Conservation (phyloP, 2,113 vertebrate species). For the Cyprinus carpio region DNA sequence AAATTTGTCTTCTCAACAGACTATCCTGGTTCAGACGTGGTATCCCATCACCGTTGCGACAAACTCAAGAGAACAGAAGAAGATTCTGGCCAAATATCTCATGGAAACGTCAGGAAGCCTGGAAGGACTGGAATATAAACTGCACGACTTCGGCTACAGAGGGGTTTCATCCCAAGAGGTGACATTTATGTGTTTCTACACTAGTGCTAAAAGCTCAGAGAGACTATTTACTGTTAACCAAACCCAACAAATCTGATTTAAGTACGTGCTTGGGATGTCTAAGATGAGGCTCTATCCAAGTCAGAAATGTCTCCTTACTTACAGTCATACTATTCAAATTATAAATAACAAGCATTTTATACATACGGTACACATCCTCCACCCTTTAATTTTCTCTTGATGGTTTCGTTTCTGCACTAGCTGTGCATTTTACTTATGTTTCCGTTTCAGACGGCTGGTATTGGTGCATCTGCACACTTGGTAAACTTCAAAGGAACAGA, state of each 20-base stretch:
- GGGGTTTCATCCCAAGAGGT: constrained; percentile 99
- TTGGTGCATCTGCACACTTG: constrained; percentile 96
- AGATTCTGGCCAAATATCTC: constrained; percentile 95
- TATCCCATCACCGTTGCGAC: constrained; percentile 99
- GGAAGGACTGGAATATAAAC: constrained; percentile 88
- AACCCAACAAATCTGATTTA: not conserved
- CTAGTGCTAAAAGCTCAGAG: not conserved
- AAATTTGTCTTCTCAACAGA: constrained; percentile 72
- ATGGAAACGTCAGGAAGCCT: constrained; percentile 92
- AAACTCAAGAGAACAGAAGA: constrained; percentile 98
- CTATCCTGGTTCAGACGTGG: constrained; percentile 97
- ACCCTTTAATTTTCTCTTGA: not conserved
- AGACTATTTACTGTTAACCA: not conserved
- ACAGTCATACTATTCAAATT: not conserved
- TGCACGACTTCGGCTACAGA: constrained; percentile 97
- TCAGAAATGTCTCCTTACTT: not conserved
- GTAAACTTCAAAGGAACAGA: constrained; percentile 99
- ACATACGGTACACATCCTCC: not conserved
- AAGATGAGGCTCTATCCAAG: not conserved
- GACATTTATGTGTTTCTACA: constrained; percentile 27
- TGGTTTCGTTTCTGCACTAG: not conserved
- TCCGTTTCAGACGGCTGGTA: constrained; percentile 88
- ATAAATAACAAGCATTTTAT: not conserved
- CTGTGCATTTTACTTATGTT: not conserved
- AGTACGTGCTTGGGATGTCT: not conserved